A percentile compares a stretch with the other conserved stretches of the same genome.
Evolutionary conservation across 2,888 invertebrate species (phyloP).

Genomic region (Epirrhoe tristata): DNA sequence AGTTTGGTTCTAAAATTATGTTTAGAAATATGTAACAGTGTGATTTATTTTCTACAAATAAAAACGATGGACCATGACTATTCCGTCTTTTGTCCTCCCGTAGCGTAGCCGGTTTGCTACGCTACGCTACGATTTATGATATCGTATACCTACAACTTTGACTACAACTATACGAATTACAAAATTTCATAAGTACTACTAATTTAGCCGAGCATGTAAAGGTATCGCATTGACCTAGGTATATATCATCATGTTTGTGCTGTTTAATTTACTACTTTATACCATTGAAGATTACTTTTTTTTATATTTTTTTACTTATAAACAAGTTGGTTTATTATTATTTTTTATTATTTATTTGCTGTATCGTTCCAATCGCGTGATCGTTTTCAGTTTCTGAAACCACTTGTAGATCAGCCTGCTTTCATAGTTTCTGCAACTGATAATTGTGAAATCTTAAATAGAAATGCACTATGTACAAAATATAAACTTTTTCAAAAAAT

Average conservation of each 20-base stretch:
- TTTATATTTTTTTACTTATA: too few relatives aligned
- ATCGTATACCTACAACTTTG: background rate
- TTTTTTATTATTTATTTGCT: background rate
- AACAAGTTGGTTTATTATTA: too few relatives aligned
- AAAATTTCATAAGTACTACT: too few relatives aligned
- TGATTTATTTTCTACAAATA: too few relatives aligned
- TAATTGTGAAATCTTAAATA: background rate
- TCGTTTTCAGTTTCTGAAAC: slow-evolving; percentile 5
- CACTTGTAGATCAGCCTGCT: slow-evolving; percentile 20
- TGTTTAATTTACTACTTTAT: too few relatives aligned
- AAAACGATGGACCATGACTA: background rate
- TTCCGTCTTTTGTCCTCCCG: background rate
- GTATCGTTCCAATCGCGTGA: background rate
- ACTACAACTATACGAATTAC: background rate
- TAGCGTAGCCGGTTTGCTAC: background rate
- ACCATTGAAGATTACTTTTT: too few relatives aligned
- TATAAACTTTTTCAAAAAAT: too few relatives aligned
- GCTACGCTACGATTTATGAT: slow-evolving; percentile 1
- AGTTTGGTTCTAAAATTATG: slow-evolving; percentile 5
- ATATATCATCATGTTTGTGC: too few relatives aligned
- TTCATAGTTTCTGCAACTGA: background rate
- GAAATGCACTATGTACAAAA: too few relatives aligned
- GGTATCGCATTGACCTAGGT: too few relatives aligned
- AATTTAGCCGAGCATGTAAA: too few relatives aligned
- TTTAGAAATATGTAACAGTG: background rate